A percentile compares a stretch with the other conserved stretches of the same genome.
Conservation (phyloP, 2,888 invertebrate species). For the Nymphalis urticae region DNA sequence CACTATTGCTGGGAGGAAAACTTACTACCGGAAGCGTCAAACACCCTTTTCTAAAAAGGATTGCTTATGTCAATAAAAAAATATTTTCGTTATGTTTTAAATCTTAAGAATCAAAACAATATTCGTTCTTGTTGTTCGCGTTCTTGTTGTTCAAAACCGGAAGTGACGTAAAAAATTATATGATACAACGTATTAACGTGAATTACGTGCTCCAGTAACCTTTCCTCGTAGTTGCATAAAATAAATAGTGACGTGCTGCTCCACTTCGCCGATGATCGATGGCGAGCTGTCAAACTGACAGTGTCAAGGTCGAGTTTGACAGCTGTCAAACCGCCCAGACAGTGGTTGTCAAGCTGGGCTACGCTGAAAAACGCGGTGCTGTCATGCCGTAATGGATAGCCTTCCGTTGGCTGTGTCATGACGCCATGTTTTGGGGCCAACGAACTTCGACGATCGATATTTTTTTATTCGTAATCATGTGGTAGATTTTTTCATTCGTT, state of each 20-base stretch:
- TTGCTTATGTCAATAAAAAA: neutral
- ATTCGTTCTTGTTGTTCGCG: neutral
- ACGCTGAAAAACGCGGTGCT: slow-evolving; percentile 68
- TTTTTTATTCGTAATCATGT: slow-evolving; percentile 40
- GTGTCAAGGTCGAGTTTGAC: slow-evolving; percentile 70
- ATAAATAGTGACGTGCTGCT: slow-evolving; percentile 42
- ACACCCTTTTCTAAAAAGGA: slow-evolving; percentile 11
- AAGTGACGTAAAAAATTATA: neutral
- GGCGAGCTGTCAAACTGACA: slow-evolving; percentile 55
- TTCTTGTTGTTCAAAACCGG: neutral
- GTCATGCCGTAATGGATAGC: slow-evolving; percentile 75
- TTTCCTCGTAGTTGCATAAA: slow-evolving; percentile 32
- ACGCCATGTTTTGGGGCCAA: slow-evolving; percentile 60
- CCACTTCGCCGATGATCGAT: slow-evolving; percentile 55
- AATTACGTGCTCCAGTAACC: slow-evolving; percentile 35
- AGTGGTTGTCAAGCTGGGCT: slow-evolving; percentile 56
- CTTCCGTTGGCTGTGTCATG: slow-evolving; percentile 49
- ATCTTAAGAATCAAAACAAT: neutral
- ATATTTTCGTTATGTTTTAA: neutral
- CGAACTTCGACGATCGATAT: slow-evolving; percentile 52
- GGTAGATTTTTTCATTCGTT: slow-evolving; percentile 33
- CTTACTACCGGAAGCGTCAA: slow-evolving; percentile 9
- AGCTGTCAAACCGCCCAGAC: slow-evolving; percentile 53
- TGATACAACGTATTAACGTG: slow-evolving; percentile 15
- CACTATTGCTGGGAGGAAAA: slow-evolving; percentile 20